These are phyloP conservation scores for Ovibos moschatus DNA, from an alignment of 2,113 vertebrate genomes.

Conservation along the genomic window DNA sequence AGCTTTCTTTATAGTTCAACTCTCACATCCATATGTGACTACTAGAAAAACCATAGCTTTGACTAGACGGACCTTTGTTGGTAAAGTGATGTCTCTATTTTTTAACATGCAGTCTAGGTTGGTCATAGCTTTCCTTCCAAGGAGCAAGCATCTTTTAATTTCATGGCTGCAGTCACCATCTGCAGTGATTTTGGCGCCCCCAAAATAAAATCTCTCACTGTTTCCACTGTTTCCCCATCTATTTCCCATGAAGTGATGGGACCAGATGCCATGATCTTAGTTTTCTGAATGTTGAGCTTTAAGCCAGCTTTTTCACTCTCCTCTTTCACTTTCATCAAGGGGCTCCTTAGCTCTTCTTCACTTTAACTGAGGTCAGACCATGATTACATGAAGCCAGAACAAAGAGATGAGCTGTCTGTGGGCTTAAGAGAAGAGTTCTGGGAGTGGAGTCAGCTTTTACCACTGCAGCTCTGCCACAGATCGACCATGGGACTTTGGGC, in stretches of 20 bases:
- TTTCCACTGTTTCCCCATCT: not conserved
- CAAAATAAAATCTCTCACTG: not conserved
- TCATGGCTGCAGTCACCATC: not conserved
- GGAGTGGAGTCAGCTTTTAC: not conserved
- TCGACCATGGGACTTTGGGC: not conserved
- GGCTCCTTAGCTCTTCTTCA: not conserved
- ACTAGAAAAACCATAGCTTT: not conserved
- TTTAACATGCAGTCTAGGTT: not conserved
- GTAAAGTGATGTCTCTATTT: not conserved
- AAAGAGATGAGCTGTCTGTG: not conserved
- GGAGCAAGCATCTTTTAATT: not conserved
- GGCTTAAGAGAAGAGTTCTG: not conserved
- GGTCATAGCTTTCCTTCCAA: not conserved
- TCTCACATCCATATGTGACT: not conserved
- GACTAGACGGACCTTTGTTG: not conserved
- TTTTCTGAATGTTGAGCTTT: not conserved
- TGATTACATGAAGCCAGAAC: not conserved
- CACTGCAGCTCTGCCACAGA: not conserved
- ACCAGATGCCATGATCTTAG: not conserved
- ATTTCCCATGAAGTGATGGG: not conserved
- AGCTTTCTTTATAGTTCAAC: not conserved
- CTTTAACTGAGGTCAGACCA: not conserved
- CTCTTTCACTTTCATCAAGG: not conserved
- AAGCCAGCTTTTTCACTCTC: not conserved
- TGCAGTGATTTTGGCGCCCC: not conserved